A percentile compares a stretch with the other conserved stretches of the same genome.
Conservation (phyloP, 1,140 invertebrate species). For the Plodia interpunctella region DNA sequence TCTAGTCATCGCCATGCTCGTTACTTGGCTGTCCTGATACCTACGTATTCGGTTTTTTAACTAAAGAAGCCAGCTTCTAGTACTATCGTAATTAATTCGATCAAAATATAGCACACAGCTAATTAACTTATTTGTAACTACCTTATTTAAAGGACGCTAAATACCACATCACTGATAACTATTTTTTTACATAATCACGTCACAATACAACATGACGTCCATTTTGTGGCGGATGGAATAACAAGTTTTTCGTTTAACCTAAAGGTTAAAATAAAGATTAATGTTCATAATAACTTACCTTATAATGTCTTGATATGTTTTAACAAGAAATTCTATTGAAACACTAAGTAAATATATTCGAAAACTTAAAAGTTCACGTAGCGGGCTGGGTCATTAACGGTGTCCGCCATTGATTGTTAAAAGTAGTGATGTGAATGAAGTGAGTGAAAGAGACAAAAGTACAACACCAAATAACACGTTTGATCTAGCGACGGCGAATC, state of each 20-base stretch:
- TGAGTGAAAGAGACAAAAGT: too few relatives aligned
- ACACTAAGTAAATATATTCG: slow-evolving; percentile 34
- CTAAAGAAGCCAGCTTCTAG: neutral
- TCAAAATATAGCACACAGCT: neutral
- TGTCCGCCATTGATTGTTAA: slow-evolving; percentile 59
- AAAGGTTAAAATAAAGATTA: neutral
- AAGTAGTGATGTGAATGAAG: slow-evolving; percentile 16
- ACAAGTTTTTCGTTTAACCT: slow-evolving; percentile 16
- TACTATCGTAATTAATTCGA: neutral
- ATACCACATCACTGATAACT: slow-evolving; percentile 6
- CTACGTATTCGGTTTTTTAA: neutral
- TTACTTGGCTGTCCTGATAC: neutral
- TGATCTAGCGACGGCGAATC: too few relatives aligned
- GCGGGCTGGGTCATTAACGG: slow-evolving; percentile 54
- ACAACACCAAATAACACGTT: too few relatives aligned
- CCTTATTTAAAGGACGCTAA: neutral
- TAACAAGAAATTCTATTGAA: slow-evolving; percentile 20
- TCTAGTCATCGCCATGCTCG: slow-evolving; percentile 12
- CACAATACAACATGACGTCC: slow-evolving; percentile 66
- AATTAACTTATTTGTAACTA: neutral
- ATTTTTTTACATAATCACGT: slow-evolving; percentile 68
- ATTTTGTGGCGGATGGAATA: slow-evolving; percentile 56
- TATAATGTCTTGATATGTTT: slow-evolving; percentile 7
- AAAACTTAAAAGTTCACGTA: slow-evolving; percentile 45
- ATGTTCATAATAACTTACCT: slow-evolving; percentile 42